phyloP scores from a whole-genome alignment of 1,140 invertebrate genomes.

The Zaprionus lachaisei region DNA sequence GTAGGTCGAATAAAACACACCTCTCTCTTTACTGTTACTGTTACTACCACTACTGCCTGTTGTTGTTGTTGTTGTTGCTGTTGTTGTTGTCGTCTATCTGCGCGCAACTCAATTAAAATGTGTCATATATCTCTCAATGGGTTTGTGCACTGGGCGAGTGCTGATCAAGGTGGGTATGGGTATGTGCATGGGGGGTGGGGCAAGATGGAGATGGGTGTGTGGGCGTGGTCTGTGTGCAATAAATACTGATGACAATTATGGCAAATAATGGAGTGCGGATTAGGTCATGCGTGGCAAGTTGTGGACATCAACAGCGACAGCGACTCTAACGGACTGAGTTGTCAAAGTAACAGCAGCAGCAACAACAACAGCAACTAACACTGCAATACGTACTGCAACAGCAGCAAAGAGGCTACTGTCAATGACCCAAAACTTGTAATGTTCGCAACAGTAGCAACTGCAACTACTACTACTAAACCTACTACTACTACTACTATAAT shows the following conservation, averaged over 20 bases:
- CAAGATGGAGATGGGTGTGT: not conserved
- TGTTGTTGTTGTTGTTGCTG: not conserved
- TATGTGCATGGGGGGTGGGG: not conserved
- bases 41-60: not conserved
- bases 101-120: conserved; percentile 50
- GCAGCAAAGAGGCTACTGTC: conserved; percentile 13
- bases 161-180: not conserved
- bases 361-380: not conserved
- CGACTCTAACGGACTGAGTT: conserved; percentile 35
- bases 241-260: conserved; percentile 49
- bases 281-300: conserved; percentile 53
- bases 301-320: conserved; percentile 38
- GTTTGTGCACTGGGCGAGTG: conserved; percentile 2
- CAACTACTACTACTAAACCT: too few relatives aligned
- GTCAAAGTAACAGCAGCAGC: conserved; percentile 10
- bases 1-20: conserved; percentile 32
- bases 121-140: conserved; percentile 29
- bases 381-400: not conserved
- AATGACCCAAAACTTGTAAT: conserved; percentile 40
- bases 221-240: conserved; percentile 30
- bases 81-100: conserved; percentile 8
- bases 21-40: conserved; percentile 24
- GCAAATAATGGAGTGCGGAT: conserved; percentile 51
- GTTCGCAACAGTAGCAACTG: too few relatives aligned
- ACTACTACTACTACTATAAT: not conserved